A percentile compares a stretch with the other conserved stretches of the same genome.
Evolutionary conservation across 2,113 vertebrate species (phyloP).

Genomic region (Callipepla californica): DNA sequence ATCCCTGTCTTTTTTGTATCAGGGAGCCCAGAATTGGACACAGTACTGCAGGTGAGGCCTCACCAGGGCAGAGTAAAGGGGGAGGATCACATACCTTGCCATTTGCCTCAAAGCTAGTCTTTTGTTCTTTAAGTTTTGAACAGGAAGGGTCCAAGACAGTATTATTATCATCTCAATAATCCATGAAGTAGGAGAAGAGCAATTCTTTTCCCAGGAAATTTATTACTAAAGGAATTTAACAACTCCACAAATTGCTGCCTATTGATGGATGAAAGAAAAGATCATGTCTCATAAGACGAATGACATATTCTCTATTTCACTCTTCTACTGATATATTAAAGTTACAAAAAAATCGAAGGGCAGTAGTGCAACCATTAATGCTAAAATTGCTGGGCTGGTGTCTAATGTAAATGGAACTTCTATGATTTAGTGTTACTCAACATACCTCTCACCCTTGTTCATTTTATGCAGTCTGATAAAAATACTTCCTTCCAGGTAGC

Average conservation of each 20-base stretch:
- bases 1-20: too few relatives aligned
- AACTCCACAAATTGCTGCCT: neutral
- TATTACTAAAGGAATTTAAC: neutral
- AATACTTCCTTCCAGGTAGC: conserved; percentile 47
- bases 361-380: conserved; percentile 13
- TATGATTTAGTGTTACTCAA: conserved; percentile 56
- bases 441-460: neutral
- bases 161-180: neutral
- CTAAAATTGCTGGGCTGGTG: conserved; percentile 17
- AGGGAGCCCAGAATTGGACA: too few relatives aligned
- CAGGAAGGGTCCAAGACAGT: neutral
- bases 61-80: too few relatives aligned
- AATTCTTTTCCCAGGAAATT: neutral
- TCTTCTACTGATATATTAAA: conserved; percentile 47
- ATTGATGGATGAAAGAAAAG: neutral
- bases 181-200: neutral
- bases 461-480: conserved; percentile 44
- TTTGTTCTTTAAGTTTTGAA: neutral
- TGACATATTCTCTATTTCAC: neutral
- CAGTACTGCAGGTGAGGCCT: too few relatives aligned
- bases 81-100: neutral
- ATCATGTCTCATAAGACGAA: neutral
- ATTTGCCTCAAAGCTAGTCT: neutral
- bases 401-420: conserved; percentile 61
- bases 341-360: conserved; percentile 46